Conservation (phyloP, 30 jellyfish, hydroid and myxozoan species). For the Hydra vulgaris region DNA sequence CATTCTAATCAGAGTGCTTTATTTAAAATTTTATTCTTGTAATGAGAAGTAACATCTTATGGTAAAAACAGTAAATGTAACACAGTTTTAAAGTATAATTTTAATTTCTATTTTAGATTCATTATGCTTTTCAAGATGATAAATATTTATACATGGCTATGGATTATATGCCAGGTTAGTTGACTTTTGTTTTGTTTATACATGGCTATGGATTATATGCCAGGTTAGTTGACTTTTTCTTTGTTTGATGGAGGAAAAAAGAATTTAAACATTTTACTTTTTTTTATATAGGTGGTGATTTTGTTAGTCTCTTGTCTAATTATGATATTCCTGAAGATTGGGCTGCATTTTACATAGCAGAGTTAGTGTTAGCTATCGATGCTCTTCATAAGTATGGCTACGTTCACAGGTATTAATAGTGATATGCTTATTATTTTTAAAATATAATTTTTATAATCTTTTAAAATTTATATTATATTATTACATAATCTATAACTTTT, state of each 20-base stretch:
- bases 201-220: slow-evolving; percentile 99
- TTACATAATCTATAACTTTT: no score
- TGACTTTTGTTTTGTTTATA: slow-evolving; percentile 21
- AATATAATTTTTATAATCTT: no score
- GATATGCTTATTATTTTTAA: no score
- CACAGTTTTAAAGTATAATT: no score
- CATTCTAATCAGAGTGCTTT: no score
- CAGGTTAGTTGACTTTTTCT: no score
- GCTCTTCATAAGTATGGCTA: slow-evolving; percentile 91
- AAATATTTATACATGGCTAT: slow-evolving; percentile 79
- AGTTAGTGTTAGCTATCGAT: slow-evolving; percentile 83
- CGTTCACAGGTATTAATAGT: slow-evolving; percentile 91
- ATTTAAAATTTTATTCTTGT: no score
- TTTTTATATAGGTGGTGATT: slow-evolving; percentile 76
- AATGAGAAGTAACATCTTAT: no score
- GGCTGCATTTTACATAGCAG: slow-evolving; percentile 95
- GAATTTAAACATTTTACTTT: neutral
- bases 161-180: slow-evolving; percentile 97
- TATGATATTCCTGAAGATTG: slow-evolving; percentile 87
- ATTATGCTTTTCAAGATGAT: slow-evolving; percentile 93
- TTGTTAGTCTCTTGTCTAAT: slow-evolving; percentile 80
- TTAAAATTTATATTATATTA: no score
- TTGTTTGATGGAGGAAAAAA: no score
- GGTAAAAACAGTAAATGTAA: no score
- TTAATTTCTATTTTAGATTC: slow-evolving; percentile 41